A percentile compares a stretch with the other conserved stretches of the same genome.
phyloP scores from a whole-genome alignment of 1,140 invertebrate species.

The Drosophila gunungcola region DNA sequence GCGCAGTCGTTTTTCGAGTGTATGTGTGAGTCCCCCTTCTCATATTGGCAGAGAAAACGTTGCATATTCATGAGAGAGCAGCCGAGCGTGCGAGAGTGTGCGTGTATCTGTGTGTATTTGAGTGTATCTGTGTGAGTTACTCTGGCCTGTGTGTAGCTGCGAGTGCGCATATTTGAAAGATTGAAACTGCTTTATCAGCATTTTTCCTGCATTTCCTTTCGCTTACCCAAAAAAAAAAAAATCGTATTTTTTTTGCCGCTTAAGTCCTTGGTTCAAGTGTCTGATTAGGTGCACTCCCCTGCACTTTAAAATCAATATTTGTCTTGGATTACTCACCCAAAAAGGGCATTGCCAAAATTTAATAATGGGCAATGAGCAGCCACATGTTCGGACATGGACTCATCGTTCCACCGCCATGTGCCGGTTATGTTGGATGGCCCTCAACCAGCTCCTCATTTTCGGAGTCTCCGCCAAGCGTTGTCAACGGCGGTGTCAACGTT shows the following conservation, averaged over 20 bases:
- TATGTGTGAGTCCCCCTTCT: conserved; percentile 46
- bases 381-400: conserved; percentile 61
- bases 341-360: conserved; percentile 62
- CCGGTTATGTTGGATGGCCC: not conserved
- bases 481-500: conserved; percentile 63
- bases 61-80: conserved; percentile 77
- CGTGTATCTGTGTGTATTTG: conserved; percentile 20
- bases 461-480: conserved; percentile 17
- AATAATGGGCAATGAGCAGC: conserved; percentile 65
- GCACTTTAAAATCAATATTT: conserved; percentile 81
- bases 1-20: conserved; percentile 51
- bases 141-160: conserved; percentile 26
- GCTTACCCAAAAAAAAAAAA: conserved; percentile 25
- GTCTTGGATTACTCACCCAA: conserved; percentile 71
- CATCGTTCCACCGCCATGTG: conserved; percentile 12
- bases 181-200: conserved; percentile 76
- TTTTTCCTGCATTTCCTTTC: conserved; percentile 66
- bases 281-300: conserved; percentile 77
- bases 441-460: conserved; percentile 3
- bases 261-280: conserved; percentile 79
- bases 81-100: conserved; percentile 14
- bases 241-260: conserved; percentile 79
- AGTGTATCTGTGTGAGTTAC: conserved; percentile 22
- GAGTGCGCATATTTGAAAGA: conserved; percentile 65
- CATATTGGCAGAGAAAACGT: conserved; percentile 56